Percentiles rank a stretch among this genome's conserved stretches.
These are phyloP conservation scores for Salpingus planirostris DNA, from an alignment of 2,888 invertebrate species.

Conservation along the genomic window DNA sequence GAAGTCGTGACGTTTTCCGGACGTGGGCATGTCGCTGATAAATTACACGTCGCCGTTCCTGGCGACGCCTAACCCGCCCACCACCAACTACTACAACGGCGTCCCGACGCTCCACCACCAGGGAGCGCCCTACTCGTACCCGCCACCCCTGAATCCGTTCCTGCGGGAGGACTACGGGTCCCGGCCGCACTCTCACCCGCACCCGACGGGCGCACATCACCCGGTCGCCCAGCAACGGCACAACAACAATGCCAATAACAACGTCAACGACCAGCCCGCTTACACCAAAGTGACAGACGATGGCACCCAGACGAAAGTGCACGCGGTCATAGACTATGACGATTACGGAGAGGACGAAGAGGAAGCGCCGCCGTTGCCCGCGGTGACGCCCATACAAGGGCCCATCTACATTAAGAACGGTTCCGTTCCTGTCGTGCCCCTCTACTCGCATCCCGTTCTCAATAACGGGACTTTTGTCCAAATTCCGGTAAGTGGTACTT, in stretches of 20 bases:
- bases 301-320: slow-evolving; percentile 51
- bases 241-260: slow-evolving; percentile 5
- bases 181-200: slow-evolving; percentile 8
- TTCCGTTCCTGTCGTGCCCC: slow-evolving; percentile 76
- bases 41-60: slow-evolving; percentile 34
- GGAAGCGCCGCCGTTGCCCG: slow-evolving; percentile 28
- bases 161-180: slow-evolving; percentile 38
- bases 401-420: slow-evolving; percentile 82
- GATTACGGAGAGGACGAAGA: slow-evolving; percentile 57
- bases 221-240: neutral
- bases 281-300: slow-evolving; percentile 56
- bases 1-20: neutral
- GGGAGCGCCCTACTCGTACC: slow-evolving; percentile 33
- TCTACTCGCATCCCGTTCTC: slow-evolving; percentile 75
- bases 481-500: slow-evolving; percentile 89
- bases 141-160: slow-evolving; percentile 36
- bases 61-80: slow-evolving; percentile 30
- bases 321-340: slow-evolving; percentile 65
- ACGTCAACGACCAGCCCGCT: slow-evolving; percentile 39
- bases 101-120: slow-evolving; percentile 18
- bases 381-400: slow-evolving; percentile 78
- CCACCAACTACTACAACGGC: slow-evolving; percentile 26
- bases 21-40: slow-evolving; percentile 31
- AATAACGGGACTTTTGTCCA: slow-evolving; percentile 82
- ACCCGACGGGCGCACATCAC: neutral